Evolutionary conservation across 2,113 vertebrate genomes (phyloP).

Genomic region (Heteronetta atricapilla): DNA sequence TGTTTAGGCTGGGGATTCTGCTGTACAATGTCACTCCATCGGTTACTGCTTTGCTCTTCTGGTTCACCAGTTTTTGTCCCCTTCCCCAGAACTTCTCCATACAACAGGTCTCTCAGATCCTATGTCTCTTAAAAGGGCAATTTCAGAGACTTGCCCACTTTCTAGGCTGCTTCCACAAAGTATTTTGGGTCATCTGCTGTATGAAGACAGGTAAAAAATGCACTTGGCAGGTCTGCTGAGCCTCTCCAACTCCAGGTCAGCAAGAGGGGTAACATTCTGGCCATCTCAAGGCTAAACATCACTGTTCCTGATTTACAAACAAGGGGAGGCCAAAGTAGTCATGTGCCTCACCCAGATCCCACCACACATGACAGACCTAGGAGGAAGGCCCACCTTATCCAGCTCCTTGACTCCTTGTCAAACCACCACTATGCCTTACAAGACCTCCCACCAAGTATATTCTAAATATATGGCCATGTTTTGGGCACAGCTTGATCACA

Average conservation of each 20-base stretch:
- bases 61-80: background rate
- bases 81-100: background rate
- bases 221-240: fast-evolving
- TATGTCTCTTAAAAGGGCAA: background rate
- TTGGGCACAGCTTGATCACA: background rate
- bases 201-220: background rate
- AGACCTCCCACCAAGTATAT: background rate
- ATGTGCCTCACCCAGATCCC: fast-evolving
- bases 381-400: background rate
- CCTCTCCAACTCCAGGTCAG: background rate
- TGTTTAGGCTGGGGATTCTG: background rate
- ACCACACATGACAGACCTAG: background rate
- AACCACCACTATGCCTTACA: background rate
- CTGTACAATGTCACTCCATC: background rate
- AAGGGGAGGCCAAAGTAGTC: background rate
- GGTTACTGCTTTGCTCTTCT: background rate
- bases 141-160: background rate
- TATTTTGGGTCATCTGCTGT: background rate
- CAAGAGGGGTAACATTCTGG: background rate
- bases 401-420: background rate
- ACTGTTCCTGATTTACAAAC: background rate
- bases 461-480: background rate
- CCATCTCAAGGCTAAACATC: background rate
- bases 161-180: background rate
- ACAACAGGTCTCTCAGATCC: background rate